Percentiles rank a stretch among this genome's conserved stretches.
Evolutionary conservation across 2,113 vertebrate species (phyloP).

Genomic region (Collichthys lucidus): DNA sequence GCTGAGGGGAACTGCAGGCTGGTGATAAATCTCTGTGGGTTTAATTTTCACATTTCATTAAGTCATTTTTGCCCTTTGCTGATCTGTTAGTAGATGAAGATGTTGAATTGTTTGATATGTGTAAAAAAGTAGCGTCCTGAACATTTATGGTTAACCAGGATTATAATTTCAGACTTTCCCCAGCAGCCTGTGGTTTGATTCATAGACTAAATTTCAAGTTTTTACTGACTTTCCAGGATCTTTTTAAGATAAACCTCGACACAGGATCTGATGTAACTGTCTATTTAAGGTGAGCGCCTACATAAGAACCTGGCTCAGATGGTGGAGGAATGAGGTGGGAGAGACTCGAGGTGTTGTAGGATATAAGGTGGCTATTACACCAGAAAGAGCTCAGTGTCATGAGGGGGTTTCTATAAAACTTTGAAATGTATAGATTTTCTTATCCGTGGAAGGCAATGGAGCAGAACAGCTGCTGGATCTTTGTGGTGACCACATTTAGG

Average conservation of each 20-base stretch:
- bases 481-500: no score
- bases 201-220: neutral
- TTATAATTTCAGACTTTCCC: neutral
- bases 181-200: neutral
- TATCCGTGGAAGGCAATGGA: no score
- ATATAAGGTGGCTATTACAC: conserved; percentile 9
- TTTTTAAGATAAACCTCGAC: conserved; percentile 16
- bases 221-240: conserved; percentile 6
- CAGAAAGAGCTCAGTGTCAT: conserved; percentile 8
- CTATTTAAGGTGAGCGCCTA: conserved; percentile 63
- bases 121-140: neutral
- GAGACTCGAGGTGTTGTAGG: conserved; percentile 17
- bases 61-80: neutral
- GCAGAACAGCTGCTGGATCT: no score
- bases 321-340: conserved; percentile 44
- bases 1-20: neutral
- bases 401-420: conserved; percentile 11
- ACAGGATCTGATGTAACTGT: conserved; percentile 46
- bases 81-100: neutral
- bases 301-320: conserved; percentile 45
- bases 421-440: neutral
- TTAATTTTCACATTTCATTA: neutral
- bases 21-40: neutral
- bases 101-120: neutral
- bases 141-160: no score